Base-by-base conservation (phyloP, 2,797 vertebrate species). In the Diglossa cyanea region DNA sequence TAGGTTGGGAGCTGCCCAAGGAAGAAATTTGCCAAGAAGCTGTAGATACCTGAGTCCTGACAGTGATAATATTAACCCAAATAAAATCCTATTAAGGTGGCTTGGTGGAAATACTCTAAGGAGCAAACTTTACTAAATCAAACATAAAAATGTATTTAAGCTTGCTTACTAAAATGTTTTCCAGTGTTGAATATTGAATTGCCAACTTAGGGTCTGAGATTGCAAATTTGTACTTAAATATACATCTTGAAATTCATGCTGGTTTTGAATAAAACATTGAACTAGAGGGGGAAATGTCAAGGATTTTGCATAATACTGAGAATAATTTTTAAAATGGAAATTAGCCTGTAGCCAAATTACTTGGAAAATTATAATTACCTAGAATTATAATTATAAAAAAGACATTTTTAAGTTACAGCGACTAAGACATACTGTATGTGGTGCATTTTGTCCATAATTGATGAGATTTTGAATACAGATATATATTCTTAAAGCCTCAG, bases 211-310 rank as follows among this genome's bases (percentile, higher is more conserved):
- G 67, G 44, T 66, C 53, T n/a, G 71, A 94, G 60, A 55, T 4
- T 71, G 42, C 54, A 83, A 70, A 66, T 84, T 85, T 53, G 19
- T 31, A 37, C 13, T 53, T 82, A 53, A 73, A 79, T 76, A 40
- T 8, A 11, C n/a, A 3, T 37, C 37, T 82, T 77, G 37, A 83
- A 88, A 80, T 87, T 92, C n/a, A 10, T 62, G 42, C 42, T 85
- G 45, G 50, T 87, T 60, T 44, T 90, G 63, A 87, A 89, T 89
- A 79, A 89, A 95, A 76, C 67, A 61, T 82, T 73, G 77, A 79
- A 74, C 14, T 63, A 16, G 33, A 65, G 44, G 30, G 3, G 2
- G 4, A 63, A 73, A 79, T 67, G 74, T 86, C 61, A 74, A 76
- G 58, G 60, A 78, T 55, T 78, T 84, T 90, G 67, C 63, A 53